These are phyloP conservation scores for Streblospio benedicti DNA, from an alignment of 1,140 invertebrate genomes.

Conservation along the genomic window DNA sequence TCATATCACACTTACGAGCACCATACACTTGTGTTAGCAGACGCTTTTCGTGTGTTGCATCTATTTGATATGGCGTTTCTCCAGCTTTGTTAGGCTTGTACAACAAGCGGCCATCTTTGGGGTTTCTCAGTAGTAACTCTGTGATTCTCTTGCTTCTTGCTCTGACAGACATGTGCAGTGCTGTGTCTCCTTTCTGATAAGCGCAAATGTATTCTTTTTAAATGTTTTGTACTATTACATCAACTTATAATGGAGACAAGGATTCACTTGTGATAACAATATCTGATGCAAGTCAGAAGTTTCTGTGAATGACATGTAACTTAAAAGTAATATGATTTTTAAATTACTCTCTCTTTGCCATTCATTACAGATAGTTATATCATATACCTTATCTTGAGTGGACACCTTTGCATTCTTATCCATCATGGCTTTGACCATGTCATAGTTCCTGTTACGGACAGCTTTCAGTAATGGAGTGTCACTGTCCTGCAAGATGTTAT, in stretches of 20 bases:
- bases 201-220: too few relatives aligned
- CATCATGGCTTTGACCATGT: conserved; percentile 82
- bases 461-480: conserved; percentile 87
- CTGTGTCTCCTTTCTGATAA: conserved; percentile 74
- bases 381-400: conserved; percentile 75
- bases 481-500: conserved; percentile 68
- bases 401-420: conserved; percentile 89
- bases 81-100: conserved; percentile 90
- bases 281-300: too few relatives aligned
- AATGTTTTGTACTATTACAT: not conserved
- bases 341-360: too few relatives aligned
- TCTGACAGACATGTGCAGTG: conserved; percentile 92
- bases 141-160: conserved; percentile 82
- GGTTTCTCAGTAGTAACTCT: conserved; percentile 86
- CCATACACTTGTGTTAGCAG: conserved; percentile 93
- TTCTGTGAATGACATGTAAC: too few relatives aligned
- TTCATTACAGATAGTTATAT: too few relatives aligned
- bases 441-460: conserved; percentile 79
- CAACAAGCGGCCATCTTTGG: conserved; percentile 88
- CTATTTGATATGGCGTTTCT: conserved; percentile 97
- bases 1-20: conserved; percentile 57
- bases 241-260: not conserved
- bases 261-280: not conserved
- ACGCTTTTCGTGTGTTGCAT: conserved; percentile 85
- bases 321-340: too few relatives aligned